Conservation (phyloP, 2,797 vertebrate species). For the Myoxocephalus aenaeus region DNA sequence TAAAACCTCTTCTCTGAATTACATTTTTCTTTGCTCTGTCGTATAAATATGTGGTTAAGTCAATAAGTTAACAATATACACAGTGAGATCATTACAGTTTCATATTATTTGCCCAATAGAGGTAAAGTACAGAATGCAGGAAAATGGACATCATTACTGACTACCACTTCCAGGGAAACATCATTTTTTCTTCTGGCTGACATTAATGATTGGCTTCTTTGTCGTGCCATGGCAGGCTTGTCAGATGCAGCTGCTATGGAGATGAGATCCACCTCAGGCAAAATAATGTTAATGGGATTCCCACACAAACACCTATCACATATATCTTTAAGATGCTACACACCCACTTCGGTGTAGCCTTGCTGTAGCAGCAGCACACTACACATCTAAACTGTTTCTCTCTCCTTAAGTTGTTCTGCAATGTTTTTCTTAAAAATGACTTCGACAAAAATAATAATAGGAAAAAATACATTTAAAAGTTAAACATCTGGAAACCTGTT, state of each 20-base stretch:
- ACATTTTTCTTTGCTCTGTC: slow-evolving; percentile 10
- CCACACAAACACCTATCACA: slow-evolving; percentile 66
- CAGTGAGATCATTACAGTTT: slow-evolving; percentile 62
- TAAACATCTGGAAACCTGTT: slow-evolving; percentile 38
- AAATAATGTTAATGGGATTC: slow-evolving; percentile 70
- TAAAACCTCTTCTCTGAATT: slow-evolving; percentile 11
- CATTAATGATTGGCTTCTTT: slow-evolving; percentile 73
- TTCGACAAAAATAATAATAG: slow-evolving; percentile 5
- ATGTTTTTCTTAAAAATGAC: not conserved
- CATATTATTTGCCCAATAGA: slow-evolving; percentile 62
- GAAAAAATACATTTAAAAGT: slow-evolving; percentile 15
- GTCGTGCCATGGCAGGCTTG: slow-evolving; percentile 54
- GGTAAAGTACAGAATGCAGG: slow-evolving; percentile 44
- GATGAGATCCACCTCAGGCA: slow-evolving; percentile 71
- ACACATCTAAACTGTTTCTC: slow-evolving; percentile 28
- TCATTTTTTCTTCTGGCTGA: slow-evolving; percentile 60
- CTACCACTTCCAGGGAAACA: slow-evolving; percentile 62
- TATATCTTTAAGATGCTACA: slow-evolving; percentile 44
- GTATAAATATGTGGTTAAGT: slow-evolving; percentile 36
- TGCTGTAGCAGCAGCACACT: slow-evolving; percentile 5
- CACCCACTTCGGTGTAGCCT: slow-evolving; percentile 11
- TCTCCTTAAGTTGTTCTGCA: not conserved
- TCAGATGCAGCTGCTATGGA: slow-evolving; percentile 71
- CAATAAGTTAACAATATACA: slow-evolving; percentile 39
- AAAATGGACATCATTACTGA: slow-evolving; percentile 70